phyloP scores from a whole-genome alignment of 2,888 invertebrate genomes.

The Holacanthella duospinosa region DNA sequence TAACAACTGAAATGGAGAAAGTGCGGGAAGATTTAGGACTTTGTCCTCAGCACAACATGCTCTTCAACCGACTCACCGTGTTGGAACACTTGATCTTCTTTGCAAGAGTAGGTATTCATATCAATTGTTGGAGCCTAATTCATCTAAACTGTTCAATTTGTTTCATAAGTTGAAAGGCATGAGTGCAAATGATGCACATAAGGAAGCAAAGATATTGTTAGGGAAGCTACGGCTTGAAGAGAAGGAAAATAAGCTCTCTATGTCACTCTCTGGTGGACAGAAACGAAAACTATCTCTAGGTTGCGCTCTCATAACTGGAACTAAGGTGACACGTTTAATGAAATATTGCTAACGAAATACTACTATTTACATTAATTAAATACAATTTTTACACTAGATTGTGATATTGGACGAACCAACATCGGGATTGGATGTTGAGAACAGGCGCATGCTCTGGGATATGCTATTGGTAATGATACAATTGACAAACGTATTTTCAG shows the following conservation, averaged over 20 bases:
- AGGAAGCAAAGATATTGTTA: slow-evolving; percentile 50
- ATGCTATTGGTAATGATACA: slow-evolving; percentile 38
- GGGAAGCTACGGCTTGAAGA: slow-evolving; percentile 52
- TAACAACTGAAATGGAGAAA: slow-evolving; percentile 52
- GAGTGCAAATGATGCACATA: slow-evolving; percentile 43
- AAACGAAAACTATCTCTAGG: slow-evolving; percentile 77
- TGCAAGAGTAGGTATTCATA: slow-evolving; percentile 49
- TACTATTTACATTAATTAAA: background rate
- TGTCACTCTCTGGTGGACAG: slow-evolving; percentile 78
- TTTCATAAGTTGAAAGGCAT: slow-evolving; percentile 42
- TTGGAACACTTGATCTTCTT: slow-evolving; percentile 73
- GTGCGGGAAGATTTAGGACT: slow-evolving; percentile 69
- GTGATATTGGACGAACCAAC: slow-evolving; percentile 49
- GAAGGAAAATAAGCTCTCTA: slow-evolving; percentile 53
- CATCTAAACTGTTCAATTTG: background rate
- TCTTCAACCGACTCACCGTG: slow-evolving; percentile 72
- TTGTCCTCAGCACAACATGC: slow-evolving; percentile 82
- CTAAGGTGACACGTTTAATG: slow-evolving; percentile 40
- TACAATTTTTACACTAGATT: slow-evolving; percentile 40
- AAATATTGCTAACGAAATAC: background rate
- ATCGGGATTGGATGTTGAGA: slow-evolving; percentile 49
- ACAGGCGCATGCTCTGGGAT: slow-evolving; percentile 43
- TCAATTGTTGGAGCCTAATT: background rate
- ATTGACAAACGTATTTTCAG: background rate
- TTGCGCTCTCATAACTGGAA: slow-evolving; percentile 71